phyloP scores from a whole-genome alignment of 1,140 invertebrate species.

The Achroia grisella region DNA sequence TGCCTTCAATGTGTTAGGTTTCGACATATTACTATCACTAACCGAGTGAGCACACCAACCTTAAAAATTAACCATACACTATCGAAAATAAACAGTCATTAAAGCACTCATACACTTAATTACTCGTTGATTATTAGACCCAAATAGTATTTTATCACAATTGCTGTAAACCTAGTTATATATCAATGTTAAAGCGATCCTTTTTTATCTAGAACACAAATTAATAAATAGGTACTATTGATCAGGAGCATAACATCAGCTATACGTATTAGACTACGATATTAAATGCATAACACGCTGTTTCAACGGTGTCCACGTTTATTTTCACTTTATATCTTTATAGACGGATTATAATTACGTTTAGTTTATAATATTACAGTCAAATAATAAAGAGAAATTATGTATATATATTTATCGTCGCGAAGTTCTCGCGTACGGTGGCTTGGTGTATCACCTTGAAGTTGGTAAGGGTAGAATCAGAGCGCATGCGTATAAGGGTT shows the following conservation, averaged over 20 bases:
- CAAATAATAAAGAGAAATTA: slow-evolving; percentile 46
- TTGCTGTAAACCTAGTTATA: slow-evolving; percentile 17
- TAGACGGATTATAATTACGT: slow-evolving; percentile 46
- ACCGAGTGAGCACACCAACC: slow-evolving; percentile 8
- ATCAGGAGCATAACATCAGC: slow-evolving; percentile 37
- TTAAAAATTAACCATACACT: slow-evolving; percentile 22
- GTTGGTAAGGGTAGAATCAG: slow-evolving; percentile 18
- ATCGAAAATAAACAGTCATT: slow-evolving; percentile 19
- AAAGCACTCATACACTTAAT: slow-evolving; percentile 16
- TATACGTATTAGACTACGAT: background rate
- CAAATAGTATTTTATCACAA: slow-evolving; percentile 21
- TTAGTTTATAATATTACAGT: slow-evolving; percentile 50
- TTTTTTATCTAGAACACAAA: slow-evolving; percentile 47
- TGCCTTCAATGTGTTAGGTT: slow-evolving; percentile 61
- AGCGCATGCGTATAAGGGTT: slow-evolving; percentile 58
- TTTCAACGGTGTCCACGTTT: background rate
- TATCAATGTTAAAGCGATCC: slow-evolving; percentile 22
- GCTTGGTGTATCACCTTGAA: slow-evolving; percentile 50
- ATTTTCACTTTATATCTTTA: slow-evolving; percentile 7
- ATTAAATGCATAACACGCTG: background rate
- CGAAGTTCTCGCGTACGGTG: slow-evolving; percentile 52
- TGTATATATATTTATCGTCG: slow-evolving; percentile 59
- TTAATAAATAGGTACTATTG: slow-evolving; percentile 57
- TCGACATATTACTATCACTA: slow-evolving; percentile 55
- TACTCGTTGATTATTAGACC: slow-evolving; percentile 53